Percentiles rank a stretch among this genome's conserved stretches.
Conservation (phyloP, 2,797 vertebrate species). For the Pagetopsis macropterus region DNA sequence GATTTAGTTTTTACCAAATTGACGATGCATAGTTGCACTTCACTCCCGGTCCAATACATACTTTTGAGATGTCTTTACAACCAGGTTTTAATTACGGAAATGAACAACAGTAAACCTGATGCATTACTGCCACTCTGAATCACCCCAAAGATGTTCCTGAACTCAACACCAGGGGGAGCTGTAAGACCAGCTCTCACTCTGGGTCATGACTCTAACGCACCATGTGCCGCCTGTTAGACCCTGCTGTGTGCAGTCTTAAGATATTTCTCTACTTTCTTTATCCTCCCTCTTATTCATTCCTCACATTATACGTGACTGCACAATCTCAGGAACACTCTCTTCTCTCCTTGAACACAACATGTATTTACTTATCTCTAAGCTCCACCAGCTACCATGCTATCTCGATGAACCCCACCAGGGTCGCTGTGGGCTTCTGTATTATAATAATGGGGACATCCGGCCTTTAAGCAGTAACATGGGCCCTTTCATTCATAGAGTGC, state of each 20-base stretch:
- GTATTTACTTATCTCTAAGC: neutral
- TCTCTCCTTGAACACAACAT: neutral
- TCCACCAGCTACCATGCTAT: neutral
- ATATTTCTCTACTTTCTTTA: neutral
- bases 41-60: too few species aligned
- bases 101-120: too few species aligned
- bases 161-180: slow-evolving; percentile 51
- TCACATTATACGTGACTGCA: too few species aligned
- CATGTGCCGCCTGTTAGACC: slow-evolving; percentile 33
- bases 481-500: neutral
- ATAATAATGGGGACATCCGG: neutral
- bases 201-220: slow-evolving; percentile 34
- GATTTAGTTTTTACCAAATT: too few species aligned
- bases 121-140: neutral
- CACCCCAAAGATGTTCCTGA: too few species aligned
- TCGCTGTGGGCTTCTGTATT: neutral
- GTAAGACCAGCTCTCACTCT: neutral
- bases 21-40: too few species aligned
- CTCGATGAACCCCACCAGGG: neutral
- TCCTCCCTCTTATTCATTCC: neutral
- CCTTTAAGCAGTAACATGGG: neutral
- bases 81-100: too few species aligned
- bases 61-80: too few species aligned
- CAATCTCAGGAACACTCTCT: neutral
- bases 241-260: slow-evolving; percentile 3